Percentiles rank a stretch among this genome's conserved stretches.
Evolutionary conservation across 1,140 invertebrate genomes (phyloP).

Genomic region (Apocrypta bakeri): DNA sequence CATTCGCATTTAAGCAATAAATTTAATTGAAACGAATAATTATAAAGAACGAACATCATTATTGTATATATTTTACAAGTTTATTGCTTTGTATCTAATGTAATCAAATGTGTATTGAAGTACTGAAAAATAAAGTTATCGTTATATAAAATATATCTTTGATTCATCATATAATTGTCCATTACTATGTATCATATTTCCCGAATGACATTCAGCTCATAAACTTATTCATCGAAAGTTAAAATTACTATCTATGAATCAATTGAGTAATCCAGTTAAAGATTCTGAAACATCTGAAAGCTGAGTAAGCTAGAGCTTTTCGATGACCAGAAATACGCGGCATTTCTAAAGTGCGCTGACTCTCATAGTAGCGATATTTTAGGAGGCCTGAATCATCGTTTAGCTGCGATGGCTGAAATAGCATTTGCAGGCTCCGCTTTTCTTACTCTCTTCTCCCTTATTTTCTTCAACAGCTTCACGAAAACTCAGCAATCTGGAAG

Average conservation of each 20-base stretch:
- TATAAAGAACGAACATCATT: neutral
- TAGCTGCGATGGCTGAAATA: constrained; percentile 65
- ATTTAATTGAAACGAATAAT: neutral
- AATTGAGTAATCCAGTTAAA: neutral
- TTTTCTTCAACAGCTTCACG: neutral
- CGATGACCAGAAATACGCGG: constrained; percentile 40
- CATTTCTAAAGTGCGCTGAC: constrained; percentile 67
- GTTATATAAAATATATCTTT: neutral
- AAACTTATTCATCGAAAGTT: too few relatives aligned
- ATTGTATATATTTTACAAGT: too few relatives aligned
- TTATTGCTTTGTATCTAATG: neutral
- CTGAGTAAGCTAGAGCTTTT: neutral
- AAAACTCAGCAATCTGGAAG: constrained; percentile 16
- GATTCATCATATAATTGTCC: neutral
- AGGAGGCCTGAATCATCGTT: constrained; percentile 65
- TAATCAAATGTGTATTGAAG: neutral
- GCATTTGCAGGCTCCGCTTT: constrained; percentile 51
- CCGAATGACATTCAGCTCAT: too few relatives aligned
- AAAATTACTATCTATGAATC: neutral
- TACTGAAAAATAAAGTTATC: neutral
- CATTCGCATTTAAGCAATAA: neutral
- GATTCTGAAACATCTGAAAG: neutral
- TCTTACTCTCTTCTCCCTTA: constrained; percentile 5
- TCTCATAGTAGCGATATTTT: constrained; percentile 64
- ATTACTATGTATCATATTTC: neutral